Evolutionary conservation across 1,140 invertebrate species (phyloP).

Genomic region (Drosophila triauraria): DNA sequence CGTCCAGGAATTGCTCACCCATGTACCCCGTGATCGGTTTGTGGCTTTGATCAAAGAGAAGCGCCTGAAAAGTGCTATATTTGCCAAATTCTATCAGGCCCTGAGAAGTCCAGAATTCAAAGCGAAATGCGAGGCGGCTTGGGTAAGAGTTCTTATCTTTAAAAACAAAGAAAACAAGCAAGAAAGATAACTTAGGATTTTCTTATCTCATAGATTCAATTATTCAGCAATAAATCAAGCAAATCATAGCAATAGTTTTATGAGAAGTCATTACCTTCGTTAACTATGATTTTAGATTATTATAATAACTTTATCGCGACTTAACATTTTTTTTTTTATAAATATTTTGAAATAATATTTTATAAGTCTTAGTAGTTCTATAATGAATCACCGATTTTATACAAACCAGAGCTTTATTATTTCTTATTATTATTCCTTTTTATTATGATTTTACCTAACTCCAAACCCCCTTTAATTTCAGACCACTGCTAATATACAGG

Average conservation of each 20-base stretch:
- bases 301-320: no score
- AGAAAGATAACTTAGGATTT: background rate
- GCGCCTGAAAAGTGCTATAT: slow-evolving; percentile 41
- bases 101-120: slow-evolving; percentile 62
- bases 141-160: slow-evolving; percentile 54
- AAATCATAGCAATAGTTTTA: background rate
- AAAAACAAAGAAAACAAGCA: background rate
- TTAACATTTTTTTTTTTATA: no score
- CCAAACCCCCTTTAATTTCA: slow-evolving; percentile 26
- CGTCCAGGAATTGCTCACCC: slow-evolving; percentile 54
- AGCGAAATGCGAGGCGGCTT: slow-evolving; percentile 51
- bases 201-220: background rate
- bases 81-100: slow-evolving; percentile 73
- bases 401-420: no score
- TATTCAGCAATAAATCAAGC: background rate
- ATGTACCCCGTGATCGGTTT: slow-evolving; percentile 67
- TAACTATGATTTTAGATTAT: background rate
- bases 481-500: slow-evolving; percentile 55
- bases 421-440: background rate
- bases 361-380: no score
- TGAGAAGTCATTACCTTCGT: background rate
- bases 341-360: no score
- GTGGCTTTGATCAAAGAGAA: slow-evolving; percentile 70
- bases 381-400: no score
- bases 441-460: background rate